These are phyloP conservation scores for Patagioenas fasciata DNA, from an alignment of 2,113 vertebrate species.

Conservation along the genomic window DNA sequence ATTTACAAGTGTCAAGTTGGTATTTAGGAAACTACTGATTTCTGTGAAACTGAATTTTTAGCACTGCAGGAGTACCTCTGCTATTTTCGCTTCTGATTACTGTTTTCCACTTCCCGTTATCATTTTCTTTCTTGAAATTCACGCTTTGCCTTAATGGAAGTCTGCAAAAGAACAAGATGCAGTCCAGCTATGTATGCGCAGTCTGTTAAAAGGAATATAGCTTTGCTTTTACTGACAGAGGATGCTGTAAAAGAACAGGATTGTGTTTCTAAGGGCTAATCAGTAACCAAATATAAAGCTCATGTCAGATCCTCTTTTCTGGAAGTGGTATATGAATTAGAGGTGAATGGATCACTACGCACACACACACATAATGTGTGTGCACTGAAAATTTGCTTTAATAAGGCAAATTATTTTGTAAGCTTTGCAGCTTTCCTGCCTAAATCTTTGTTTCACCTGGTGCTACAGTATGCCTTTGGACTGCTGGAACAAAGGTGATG, in stretches of 20 bases:
- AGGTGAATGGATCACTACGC: neutral
- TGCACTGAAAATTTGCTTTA: neutral
- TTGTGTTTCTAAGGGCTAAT: neutral
- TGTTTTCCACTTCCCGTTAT: too few relatives aligned
- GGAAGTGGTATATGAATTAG: neutral
- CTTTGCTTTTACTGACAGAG: neutral
- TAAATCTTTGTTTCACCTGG: neutral
- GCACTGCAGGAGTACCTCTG: neutral
- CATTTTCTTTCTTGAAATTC: neutral
- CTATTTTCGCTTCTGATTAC: neutral
- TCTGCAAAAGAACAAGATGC: neutral
- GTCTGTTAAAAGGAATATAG: neutral
- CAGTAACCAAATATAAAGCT: neutral
- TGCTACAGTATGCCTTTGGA: neutral
- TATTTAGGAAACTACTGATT: neutral
- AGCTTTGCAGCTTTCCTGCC: neutral
- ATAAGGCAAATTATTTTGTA: neutral
- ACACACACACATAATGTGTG: accelerated
- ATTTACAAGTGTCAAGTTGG: accelerated
- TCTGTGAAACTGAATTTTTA: neutral
- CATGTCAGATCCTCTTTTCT: neutral
- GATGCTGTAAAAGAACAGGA: neutral
- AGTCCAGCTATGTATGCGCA: neutral
- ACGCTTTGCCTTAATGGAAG: neutral
- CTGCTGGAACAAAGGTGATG: neutral